These are phyloP conservation scores for Tribolium freemani DNA, from an alignment of 2,888 invertebrate species.

Conservation along the genomic window DNA sequence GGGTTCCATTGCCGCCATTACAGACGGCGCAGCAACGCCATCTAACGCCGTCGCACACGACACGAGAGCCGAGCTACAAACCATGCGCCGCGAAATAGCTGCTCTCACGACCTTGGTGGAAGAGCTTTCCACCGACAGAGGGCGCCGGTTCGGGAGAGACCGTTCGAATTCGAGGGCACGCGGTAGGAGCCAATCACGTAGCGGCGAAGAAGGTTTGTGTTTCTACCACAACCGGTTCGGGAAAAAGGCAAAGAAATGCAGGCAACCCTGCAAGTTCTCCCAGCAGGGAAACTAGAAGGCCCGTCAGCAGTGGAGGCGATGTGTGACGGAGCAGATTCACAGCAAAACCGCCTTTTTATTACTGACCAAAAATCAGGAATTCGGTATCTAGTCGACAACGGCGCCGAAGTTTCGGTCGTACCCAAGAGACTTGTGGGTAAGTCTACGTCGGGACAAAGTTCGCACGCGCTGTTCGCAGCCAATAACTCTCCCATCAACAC, in stretches of 20 bases:
- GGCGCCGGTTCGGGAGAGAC: background rate
- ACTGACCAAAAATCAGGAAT: background rate
- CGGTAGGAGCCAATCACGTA: background rate
- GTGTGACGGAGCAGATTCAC: background rate
- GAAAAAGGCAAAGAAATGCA: background rate
- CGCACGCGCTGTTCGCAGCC: constrained; percentile 8
- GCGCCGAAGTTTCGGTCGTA: constrained; percentile 13
- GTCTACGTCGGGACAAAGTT: background rate
- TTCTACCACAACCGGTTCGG: constrained; percentile 3
- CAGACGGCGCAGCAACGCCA: background rate
- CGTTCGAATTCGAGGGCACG: background rate
- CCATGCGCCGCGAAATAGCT: no score
- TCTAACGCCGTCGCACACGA: background rate
- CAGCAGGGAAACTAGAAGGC: background rate
- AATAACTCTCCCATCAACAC: constrained; percentile 2
- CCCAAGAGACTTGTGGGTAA: background rate
- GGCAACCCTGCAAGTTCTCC: background rate
- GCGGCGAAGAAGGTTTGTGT: background rate
- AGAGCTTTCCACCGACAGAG: background rate
- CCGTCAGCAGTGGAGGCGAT: background rate
- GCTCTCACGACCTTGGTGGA: background rate
- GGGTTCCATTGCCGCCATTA: background rate
- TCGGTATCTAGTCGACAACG: constrained; percentile 3
- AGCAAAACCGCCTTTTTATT: constrained; percentile 7
- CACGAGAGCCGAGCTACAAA: background rate